These are phyloP conservation scores for Presbytis comata DNA, from an alignment of 2,797 vertebrate species.

Conservation along the genomic window DNA sequence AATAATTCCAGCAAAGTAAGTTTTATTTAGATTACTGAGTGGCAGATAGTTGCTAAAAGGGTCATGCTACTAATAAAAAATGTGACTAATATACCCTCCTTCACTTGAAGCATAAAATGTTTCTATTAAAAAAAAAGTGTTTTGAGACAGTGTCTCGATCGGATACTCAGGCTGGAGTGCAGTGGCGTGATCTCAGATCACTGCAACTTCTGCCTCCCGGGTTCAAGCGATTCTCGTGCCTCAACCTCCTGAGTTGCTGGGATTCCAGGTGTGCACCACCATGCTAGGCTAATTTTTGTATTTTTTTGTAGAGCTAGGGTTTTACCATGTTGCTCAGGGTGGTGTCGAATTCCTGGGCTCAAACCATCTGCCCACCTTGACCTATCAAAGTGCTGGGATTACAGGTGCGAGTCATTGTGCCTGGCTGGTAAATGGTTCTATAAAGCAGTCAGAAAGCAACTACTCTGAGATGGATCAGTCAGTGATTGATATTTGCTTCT, in stretches of 20 bases:
- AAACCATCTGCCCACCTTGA: too few species aligned
- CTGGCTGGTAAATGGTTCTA: not conserved
- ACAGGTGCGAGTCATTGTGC: too few species aligned
- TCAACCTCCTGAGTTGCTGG: too few species aligned
- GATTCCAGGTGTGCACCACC: too few species aligned
- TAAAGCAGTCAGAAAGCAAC: slow-evolving; percentile 34
- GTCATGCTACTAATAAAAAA: not conserved
- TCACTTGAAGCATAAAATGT: not conserved
- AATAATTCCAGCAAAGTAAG: slow-evolving; percentile 32
- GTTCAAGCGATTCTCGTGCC: too few species aligned
- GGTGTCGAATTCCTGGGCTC: too few species aligned
- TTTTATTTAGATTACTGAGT: slow-evolving; percentile 37
- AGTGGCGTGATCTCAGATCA: not conserved
- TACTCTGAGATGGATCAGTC: not conserved
- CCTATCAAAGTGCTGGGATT: too few species aligned
- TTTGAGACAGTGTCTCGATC: not conserved
- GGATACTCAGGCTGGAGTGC: not conserved
- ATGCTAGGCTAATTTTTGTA: too few species aligned
- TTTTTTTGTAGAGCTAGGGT: too few species aligned
- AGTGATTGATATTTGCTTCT: slow-evolving; percentile 8
- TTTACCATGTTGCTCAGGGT: too few species aligned
- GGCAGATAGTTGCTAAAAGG: not conserved
- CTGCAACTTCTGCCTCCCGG: too few species aligned
- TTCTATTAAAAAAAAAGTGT: not conserved
- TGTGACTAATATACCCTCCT: not conserved